A percentile compares a stretch with the other conserved stretches of the same genome.
phyloP scores from a whole-genome alignment of 2,797 vertebrate genomes.

The Typhlichthys eigenmanni region DNA sequence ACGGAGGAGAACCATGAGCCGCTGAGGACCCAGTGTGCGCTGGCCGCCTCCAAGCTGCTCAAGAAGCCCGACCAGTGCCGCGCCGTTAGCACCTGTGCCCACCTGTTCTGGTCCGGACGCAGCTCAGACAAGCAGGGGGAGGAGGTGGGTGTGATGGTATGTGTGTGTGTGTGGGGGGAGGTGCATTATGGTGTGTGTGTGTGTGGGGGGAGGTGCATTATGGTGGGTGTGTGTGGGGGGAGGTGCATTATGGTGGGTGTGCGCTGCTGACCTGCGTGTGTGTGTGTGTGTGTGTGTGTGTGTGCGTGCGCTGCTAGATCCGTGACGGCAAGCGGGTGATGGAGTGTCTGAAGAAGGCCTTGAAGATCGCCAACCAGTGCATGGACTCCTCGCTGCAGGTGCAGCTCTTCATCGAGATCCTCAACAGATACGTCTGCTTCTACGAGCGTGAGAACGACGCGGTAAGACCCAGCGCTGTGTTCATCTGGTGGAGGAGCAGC shows the following conservation, averaged over 20 bases:
- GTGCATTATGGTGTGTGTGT: too few species aligned
- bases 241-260: too few species aligned
- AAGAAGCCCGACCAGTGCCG: constrained; percentile 98
- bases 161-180: too few species aligned
- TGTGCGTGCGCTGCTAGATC: constrained; percentile 74
- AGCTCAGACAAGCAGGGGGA: constrained; percentile 95
- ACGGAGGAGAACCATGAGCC: constrained; percentile 99
- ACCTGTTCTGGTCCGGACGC: constrained; percentile 96
- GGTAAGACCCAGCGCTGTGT: constrained; percentile 67
- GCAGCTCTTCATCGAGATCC: constrained; percentile 98
- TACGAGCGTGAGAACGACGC: constrained; percentile 97
- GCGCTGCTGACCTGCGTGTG: too few species aligned
- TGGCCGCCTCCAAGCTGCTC: constrained; percentile 95
- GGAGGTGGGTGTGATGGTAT: constrained; percentile 77
- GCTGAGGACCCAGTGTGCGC: constrained; percentile 92
- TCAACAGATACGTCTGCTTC: constrained; percentile 98
- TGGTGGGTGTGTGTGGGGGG: too few species aligned
- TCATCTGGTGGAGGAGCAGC: too few species aligned
- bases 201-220: too few species aligned
- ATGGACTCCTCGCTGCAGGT: constrained; percentile 99
- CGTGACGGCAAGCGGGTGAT: constrained; percentile 96
- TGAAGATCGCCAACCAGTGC: constrained; percentile 99
- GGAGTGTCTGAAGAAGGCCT: constrained; percentile 97
- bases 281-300: neutral
- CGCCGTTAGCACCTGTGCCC: constrained; percentile 95